These are phyloP conservation scores for Lomographa bimaculata DNA, from an alignment of 2,888 invertebrate species.

Conservation along the genomic window DNA sequence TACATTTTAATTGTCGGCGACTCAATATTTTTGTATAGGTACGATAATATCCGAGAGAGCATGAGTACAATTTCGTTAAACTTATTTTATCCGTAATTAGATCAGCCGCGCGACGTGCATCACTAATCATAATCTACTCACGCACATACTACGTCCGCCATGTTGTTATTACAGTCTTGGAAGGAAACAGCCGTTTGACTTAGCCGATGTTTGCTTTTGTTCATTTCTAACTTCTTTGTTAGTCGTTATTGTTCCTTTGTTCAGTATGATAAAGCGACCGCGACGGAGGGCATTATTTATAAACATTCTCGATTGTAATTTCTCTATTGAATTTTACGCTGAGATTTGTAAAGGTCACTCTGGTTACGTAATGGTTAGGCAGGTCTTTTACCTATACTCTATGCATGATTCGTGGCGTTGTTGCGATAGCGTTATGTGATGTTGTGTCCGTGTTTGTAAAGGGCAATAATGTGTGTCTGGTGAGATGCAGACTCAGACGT, in stretches of 20 bases:
- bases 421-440: slow-evolving; percentile 32
- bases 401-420: slow-evolving; percentile 41
- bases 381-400: too few relatives aligned
- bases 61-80: slow-evolving; percentile 35
- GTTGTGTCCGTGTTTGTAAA: slow-evolving; percentile 38
- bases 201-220: slow-evolving; percentile 67
- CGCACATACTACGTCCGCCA: slow-evolving; percentile 57
- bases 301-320: slow-evolving; percentile 64
- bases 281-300: slow-evolving; percentile 59
- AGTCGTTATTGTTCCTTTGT: slow-evolving; percentile 73
- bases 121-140: slow-evolving; percentile 45
- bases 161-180: slow-evolving; percentile 65
- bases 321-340: slow-evolving; percentile 37
- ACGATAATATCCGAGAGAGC: slow-evolving; percentile 2
- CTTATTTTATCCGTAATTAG: slow-evolving; percentile 45
- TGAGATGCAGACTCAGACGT: slow-evolving; percentile 43
- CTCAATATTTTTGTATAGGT: too few relatives aligned
- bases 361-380: slow-evolving; percentile 36
- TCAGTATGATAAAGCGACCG: slow-evolving; percentile 58
- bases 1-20: too few relatives aligned
- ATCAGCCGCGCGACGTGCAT: slow-evolving; percentile 50
- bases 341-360: slow-evolving; percentile 35
- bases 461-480: slow-evolving; percentile 56
- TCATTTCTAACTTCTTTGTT: slow-evolving; percentile 74
- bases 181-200: slow-evolving; percentile 68